Conservation (phyloP, 2,888 invertebrate genomes). For the Phoronis australis region DNA sequence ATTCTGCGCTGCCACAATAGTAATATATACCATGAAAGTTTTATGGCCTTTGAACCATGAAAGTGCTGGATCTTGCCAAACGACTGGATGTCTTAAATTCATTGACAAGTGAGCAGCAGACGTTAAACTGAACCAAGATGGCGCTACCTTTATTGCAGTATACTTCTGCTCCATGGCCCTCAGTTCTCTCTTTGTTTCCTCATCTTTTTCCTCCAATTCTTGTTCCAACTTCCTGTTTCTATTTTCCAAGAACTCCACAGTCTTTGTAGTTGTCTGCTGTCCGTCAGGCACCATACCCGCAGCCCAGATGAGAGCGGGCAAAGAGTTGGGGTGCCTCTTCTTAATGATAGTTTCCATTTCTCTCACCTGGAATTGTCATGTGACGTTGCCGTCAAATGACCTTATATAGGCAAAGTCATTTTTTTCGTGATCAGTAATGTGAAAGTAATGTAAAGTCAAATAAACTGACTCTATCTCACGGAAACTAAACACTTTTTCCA, state of each 20-base stretch:
- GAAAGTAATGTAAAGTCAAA: too few species aligned
- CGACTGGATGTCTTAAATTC: too few species aligned
- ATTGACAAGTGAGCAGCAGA: too few species aligned
- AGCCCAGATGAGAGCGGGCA: conserved; percentile 47
- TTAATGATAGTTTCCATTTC: conserved; percentile 48
- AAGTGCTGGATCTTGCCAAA: too few species aligned
- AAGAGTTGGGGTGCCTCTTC: conserved; percentile 45
- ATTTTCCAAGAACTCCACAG: conserved; percentile 36
- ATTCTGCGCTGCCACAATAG: too few species aligned
- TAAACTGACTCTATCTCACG: too few species aligned
- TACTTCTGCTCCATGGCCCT: conserved; percentile 49
- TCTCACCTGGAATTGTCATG: conserved; percentile 28
- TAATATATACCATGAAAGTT: too few species aligned
- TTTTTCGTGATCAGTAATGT: neutral
- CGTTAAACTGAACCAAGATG: too few species aligned
- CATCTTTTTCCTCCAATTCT: conserved; percentile 41
- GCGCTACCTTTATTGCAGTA: conserved; percentile 42
- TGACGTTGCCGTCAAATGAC: neutral
- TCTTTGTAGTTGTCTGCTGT: conserved; percentile 15
- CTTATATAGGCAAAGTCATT: neutral
- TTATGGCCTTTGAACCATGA: too few species aligned
- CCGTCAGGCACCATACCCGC: conserved; percentile 29
- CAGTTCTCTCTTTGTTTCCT: conserved; percentile 32
- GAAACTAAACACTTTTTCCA: too few species aligned
- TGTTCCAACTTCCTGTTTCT: conserved; percentile 38